Evolutionary conservation across 2,888 invertebrate species (phyloP).

Genomic region (Bedellia somnulentella): DNA sequence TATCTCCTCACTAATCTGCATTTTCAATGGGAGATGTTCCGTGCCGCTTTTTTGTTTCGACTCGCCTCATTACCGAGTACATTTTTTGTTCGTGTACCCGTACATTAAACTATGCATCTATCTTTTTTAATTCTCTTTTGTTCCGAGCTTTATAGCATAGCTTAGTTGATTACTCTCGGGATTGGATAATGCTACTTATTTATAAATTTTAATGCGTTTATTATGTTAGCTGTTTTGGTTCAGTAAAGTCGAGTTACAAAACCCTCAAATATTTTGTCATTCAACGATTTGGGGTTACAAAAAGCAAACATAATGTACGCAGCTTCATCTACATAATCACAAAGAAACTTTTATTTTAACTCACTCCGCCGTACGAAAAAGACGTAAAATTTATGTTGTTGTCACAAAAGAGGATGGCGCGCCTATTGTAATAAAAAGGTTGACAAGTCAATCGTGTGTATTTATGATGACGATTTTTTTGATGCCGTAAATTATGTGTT

Average conservation of each 20-base stretch:
- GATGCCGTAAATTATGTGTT: no score
- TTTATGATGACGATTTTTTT: conserved; percentile 12
- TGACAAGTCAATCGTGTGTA: conserved; percentile 21
- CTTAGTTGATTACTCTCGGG: no score
- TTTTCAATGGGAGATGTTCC: conserved; percentile 24
- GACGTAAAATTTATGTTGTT: neutral
- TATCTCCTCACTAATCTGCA: conserved; percentile 48
- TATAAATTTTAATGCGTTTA: no score
- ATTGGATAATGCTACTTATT: no score
- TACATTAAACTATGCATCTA: no score
- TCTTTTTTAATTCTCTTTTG: no score
- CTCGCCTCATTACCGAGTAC: no score
- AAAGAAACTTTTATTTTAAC: conserved; percentile 12
- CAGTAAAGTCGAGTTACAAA: no score
- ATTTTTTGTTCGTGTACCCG: no score
- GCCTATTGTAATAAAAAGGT: conserved; percentile 10
- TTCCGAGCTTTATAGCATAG: no score
- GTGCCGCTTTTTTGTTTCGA: conserved; percentile 17
- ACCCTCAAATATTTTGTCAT: no score
- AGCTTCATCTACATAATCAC: conserved; percentile 19
- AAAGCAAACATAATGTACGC: conserved; percentile 13
- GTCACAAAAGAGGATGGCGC: conserved; percentile 1
- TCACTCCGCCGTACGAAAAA: neutral
- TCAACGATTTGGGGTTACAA: conserved; percentile 10
- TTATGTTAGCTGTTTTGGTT: no score